Conservation (phyloP, 1,140 invertebrate genomes). For the Musca domestica region DNA sequence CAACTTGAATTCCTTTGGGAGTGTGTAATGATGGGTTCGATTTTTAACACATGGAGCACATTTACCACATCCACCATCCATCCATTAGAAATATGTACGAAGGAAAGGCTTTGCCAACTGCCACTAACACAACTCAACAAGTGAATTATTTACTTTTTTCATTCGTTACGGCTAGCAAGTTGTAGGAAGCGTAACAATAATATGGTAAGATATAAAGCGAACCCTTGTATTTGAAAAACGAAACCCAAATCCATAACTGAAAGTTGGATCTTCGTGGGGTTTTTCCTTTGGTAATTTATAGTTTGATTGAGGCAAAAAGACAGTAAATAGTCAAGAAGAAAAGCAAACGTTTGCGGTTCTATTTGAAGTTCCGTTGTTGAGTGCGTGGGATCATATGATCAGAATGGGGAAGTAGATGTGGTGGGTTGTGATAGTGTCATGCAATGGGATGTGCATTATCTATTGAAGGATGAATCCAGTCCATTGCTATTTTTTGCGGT, state of each 20-base stretch:
- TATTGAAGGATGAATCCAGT: too few relatives aligned
- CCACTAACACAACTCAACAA: not conserved
- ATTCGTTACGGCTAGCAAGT: not conserved
- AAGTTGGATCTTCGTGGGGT: not conserved
- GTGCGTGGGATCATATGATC: too few relatives aligned
- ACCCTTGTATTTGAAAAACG: not conserved
- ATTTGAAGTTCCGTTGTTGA: too few relatives aligned
- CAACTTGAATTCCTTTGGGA: too few relatives aligned
- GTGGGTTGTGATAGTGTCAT: too few relatives aligned
- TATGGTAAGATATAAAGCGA: not conserved
- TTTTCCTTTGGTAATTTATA: slow-evolving; percentile 13
- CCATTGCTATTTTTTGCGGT: too few relatives aligned
- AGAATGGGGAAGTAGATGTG: too few relatives aligned
- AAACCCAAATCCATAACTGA: too few relatives aligned
- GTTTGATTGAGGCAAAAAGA: slow-evolving; percentile 7
- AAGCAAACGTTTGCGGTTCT: not conserved
- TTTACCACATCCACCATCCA: not conserved
- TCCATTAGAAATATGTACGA: not conserved
- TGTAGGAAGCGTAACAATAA: not conserved
- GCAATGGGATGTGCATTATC: too few relatives aligned
- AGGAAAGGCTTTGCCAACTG: not conserved
- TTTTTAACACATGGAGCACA: slow-evolving; percentile 9
- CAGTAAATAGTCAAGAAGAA: slow-evolving; percentile 9
- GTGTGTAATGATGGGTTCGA: slow-evolving; percentile 12
- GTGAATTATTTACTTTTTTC: slow-evolving; percentile 9